Conservation (phyloP, 2,888 invertebrate species). For the Apamea crenata region DNA sequence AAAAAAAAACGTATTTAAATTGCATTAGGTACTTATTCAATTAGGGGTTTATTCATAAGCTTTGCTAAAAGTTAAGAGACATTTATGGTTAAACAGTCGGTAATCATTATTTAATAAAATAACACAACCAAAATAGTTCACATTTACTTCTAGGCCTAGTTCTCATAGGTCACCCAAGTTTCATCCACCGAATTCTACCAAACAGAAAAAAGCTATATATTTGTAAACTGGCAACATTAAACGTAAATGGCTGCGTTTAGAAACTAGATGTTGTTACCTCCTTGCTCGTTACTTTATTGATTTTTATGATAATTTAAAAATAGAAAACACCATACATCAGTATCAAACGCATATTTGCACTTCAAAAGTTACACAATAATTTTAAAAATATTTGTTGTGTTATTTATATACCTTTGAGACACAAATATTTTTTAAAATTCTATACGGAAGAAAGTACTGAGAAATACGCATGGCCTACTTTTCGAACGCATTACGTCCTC, state of each 20-base stretch:
- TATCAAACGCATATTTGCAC: slow-evolving; percentile 55
- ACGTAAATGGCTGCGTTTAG: slow-evolving; percentile 65
- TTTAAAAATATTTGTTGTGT: slow-evolving; percentile 62
- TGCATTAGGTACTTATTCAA: background rate
- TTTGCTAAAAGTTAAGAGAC: too few species aligned
- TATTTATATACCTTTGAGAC: slow-evolving; percentile 60
- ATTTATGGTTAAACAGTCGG: too few species aligned
- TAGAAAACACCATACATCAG: slow-evolving; percentile 58
- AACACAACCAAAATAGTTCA: background rate
- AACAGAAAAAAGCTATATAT: slow-evolving; percentile 32
- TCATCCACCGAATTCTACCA: slow-evolving; percentile 47
- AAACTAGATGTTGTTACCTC: slow-evolving; percentile 63
- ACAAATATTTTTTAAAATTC: slow-evolving; percentile 63
- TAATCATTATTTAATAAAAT: background rate
- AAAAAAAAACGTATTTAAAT: too few species aligned
- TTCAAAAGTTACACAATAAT: slow-evolving; percentile 56
- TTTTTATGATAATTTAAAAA: slow-evolving; percentile 63
- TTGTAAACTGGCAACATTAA: slow-evolving; percentile 63
- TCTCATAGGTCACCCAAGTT: background rate
- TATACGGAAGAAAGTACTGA: slow-evolving; percentile 63
- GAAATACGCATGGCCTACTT: slow-evolving; percentile 66
- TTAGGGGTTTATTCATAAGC: too few species aligned
- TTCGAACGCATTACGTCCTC: slow-evolving; percentile 75
- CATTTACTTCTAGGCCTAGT: background rate
- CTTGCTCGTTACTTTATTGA: slow-evolving; percentile 56